phyloP scores from a whole-genome alignment of 2,888 invertebrate species.

The Apodemia zela region DNA sequence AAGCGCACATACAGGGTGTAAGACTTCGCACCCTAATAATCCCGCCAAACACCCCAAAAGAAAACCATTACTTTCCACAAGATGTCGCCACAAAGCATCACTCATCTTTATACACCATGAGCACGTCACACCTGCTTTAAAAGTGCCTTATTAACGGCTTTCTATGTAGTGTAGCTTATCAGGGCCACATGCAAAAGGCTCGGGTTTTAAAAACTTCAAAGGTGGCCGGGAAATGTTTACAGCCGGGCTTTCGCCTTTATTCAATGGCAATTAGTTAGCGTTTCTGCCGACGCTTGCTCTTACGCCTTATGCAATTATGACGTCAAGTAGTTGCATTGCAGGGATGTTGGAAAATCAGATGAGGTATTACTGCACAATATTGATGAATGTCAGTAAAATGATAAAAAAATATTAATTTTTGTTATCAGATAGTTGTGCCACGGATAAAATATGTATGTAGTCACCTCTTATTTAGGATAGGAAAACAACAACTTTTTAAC shows the following conservation, averaged over 20 bases:
- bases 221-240: slow-evolving; percentile 69
- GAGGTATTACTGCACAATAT: slow-evolving; percentile 29
- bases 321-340: slow-evolving; percentile 48
- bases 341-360: slow-evolving; percentile 31
- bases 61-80: slow-evolving; percentile 46
- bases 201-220: slow-evolving; percentile 71
- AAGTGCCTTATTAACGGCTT: slow-evolving; percentile 73
- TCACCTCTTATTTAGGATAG: no score
- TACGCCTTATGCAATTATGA: slow-evolving; percentile 73
- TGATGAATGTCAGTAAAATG: slow-evolving; percentile 1
- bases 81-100: slow-evolving; percentile 52
- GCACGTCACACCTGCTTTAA: slow-evolving; percentile 66
- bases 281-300: slow-evolving; percentile 60
- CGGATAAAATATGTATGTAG: no score
- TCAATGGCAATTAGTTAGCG: slow-evolving; percentile 81
- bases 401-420: no score
- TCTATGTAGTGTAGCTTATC: slow-evolving; percentile 72
- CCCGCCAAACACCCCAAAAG: slow-evolving; percentile 42
- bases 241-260: slow-evolving; percentile 79
- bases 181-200: slow-evolving; percentile 61
- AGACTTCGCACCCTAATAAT: slow-evolving; percentile 32
- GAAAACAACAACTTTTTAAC: no score
- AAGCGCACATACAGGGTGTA: slow-evolving; percentile 21
- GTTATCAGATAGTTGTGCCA: no score
- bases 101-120: slow-evolving; percentile 51